Conservation (phyloP, 2,797 vertebrate species). For the Sebastes trivittatus region DNA sequence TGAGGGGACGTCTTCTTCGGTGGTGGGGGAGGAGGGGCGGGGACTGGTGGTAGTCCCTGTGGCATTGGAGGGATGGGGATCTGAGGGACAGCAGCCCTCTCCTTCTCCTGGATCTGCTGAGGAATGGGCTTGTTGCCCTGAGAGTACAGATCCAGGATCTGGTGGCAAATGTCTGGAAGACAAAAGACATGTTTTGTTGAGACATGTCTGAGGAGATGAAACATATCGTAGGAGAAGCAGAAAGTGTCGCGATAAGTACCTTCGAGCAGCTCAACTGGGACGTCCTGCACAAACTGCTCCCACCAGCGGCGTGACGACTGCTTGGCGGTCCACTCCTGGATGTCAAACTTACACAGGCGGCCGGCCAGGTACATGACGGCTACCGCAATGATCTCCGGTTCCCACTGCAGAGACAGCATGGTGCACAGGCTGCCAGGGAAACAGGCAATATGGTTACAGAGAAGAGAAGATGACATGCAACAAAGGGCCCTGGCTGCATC, state of each 20-base stretch:
- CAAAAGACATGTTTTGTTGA: not conserved
- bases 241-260: conserved; percentile 72
- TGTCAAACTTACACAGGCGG: conserved; percentile 96
- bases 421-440: conserved; percentile 89
- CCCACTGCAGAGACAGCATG: conserved; percentile 97
- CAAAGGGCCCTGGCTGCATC: too few relatives aligned
- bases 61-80: conserved; percentile 68
- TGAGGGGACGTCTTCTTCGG: conserved; percentile 94
- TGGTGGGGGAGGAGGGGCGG: conserved; percentile 80
- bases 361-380: conserved; percentile 98
- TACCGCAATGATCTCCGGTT: conserved; percentile 97
- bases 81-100: conserved; percentile 71
- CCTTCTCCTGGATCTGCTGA: conserved; percentile 88
- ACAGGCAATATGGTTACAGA: not conserved
- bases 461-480: too few relatives aligned
- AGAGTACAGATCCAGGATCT: conserved; percentile 97
- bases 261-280: conserved; percentile 97
- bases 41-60: conserved; percentile 53
- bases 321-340: conserved; percentile 97
- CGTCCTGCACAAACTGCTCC: conserved; percentile 98
- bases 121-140: conserved; percentile 98
- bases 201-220: not conserved
- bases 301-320: conserved; percentile 96
- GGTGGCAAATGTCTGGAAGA: conserved; percentile 93
- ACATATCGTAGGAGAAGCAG: fast-evolving